phyloP scores from a whole-genome alignment of 64 coral and sea anemone species.

The Anthopleura sola region DNA sequence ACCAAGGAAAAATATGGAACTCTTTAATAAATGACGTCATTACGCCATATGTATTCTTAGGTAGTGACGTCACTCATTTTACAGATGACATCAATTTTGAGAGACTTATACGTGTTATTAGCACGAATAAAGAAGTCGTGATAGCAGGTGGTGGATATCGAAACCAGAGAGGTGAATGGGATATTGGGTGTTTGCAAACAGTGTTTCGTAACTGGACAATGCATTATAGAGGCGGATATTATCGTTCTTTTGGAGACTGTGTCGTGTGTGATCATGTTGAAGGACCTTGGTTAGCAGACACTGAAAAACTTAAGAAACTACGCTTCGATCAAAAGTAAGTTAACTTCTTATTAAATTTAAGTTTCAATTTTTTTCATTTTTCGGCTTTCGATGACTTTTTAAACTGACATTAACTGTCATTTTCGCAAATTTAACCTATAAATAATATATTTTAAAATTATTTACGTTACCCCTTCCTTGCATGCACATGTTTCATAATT shows the following conservation, averaged over 20 bases:
- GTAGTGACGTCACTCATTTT: constrained; percentile 76
- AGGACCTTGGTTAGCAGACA: constrained; percentile 83
- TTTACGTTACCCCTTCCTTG: too few relatives aligned
- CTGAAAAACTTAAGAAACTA: constrained; percentile 50
- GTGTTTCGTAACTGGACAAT: constrained; percentile 80
- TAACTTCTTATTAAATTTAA: not conserved
- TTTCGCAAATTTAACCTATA: too few relatives aligned
- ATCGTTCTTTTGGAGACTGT: constrained; percentile 74
- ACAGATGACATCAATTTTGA: constrained; percentile 78
- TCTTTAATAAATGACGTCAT: constrained; percentile 46
- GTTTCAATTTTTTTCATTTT: too few relatives aligned
- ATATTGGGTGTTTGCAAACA: constrained; percentile 88
- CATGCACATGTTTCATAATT: too few relatives aligned
- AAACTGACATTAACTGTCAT: too few relatives aligned
- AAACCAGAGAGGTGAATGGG: constrained; percentile 70
- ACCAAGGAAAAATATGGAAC: constrained; percentile 59
- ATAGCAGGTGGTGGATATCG: constrained; percentile 76
- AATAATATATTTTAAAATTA: too few relatives aligned
- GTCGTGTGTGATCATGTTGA: constrained; percentile 73
- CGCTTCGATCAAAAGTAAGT: constrained; percentile 77
- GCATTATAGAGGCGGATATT: constrained; percentile 64
- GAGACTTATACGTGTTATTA: constrained; percentile 69
- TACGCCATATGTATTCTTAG: constrained; percentile 79
- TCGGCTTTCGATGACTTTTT: too few relatives aligned
- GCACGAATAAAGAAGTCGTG: constrained; percentile 55